Base-by-base conservation (phyloP, 2,797 vertebrate genomes). In the Orientallactaga sibirica region DNA sequence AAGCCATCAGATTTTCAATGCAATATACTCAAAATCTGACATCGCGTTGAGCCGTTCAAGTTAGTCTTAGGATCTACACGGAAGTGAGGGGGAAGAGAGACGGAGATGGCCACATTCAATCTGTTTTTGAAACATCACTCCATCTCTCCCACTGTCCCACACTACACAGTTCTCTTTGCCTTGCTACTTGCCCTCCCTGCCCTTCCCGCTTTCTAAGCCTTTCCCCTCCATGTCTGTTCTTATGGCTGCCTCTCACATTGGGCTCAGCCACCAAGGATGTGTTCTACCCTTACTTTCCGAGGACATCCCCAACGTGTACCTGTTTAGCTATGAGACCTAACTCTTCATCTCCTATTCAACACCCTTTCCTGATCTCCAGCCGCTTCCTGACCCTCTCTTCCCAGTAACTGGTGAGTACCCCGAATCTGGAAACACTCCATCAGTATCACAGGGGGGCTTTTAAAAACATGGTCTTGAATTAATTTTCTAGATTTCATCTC, bases 101-200 rank as follows among this genome's bases (percentile, higher is more conserved):
- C 4, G 52, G 64, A 20, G 33, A 64, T 1, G 62, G 73, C 4
- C 37, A 33, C 48, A 77, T 33, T 67, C 9, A 25, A 67, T 61
- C 70, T 41, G 4, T 11, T 7, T 43, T 14, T 55, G 64, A 82
- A 88, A 86, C 7, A 5, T 3, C 6, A 0, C 9, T 58, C 64
- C 62, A 3, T 29, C 14, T 6, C 8, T 15, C 7, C 7, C 7
- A 7, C 43, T 11, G 41, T n/a, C 41, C 2, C 3, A 6, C 7
- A 2, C 29, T 15, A 3, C 2, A 73, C 62, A 33, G 29, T 33
- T n/a, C 41, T 70, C 87, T 24, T 58, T 12, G 3, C 27, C 20
- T 5, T 1, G 5, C n/a, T 20, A 4, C 33, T 11, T n/a, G 3
- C 7, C 10, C 7, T 24, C n/a, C 9, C 3, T 20, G 25, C 41